Evolutionary conservation across 2,888 invertebrate genomes (phyloP).

Genomic region (Crepidodera aurea): DNA sequence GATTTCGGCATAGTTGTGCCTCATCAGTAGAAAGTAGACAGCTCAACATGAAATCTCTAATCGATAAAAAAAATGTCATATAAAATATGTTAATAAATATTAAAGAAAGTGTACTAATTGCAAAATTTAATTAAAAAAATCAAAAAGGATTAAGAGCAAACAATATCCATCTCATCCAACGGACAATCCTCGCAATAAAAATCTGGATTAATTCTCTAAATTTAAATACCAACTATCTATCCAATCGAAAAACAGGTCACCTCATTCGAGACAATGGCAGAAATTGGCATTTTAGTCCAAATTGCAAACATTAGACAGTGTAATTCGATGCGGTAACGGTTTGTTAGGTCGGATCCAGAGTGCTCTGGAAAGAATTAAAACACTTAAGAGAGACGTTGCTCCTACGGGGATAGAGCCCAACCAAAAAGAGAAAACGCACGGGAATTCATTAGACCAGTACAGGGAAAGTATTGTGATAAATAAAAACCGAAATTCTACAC

Average conservation of each 20-base stretch:
- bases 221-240: conserved; percentile 8
- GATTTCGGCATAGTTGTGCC: too few relatives aligned
- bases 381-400: conserved; percentile 47
- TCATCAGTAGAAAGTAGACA: too few relatives aligned
- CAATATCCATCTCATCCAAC: too few relatives aligned
- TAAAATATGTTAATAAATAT: too few relatives aligned
- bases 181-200: conserved; percentile 4
- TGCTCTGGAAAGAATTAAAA: conserved; percentile 47
- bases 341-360: conserved; percentile 45
- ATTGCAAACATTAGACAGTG: conserved; percentile 38
- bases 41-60: too few relatives aligned
- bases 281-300: conserved; percentile 35
- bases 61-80: too few relatives aligned
- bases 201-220: conserved; percentile 21
- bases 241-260: conserved; percentile 20
- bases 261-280: conserved; percentile 34
- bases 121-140: too few relatives aligned
- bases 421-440: conserved; percentile 31
- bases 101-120: too few relatives aligned
- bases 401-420: conserved; percentile 45
- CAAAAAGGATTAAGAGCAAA: too few relatives aligned
- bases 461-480: too few relatives aligned
- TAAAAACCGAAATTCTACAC: too few relatives aligned
- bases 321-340: conserved; percentile 41
- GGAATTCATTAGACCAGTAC: conserved; percentile 21